Conservation (phyloP, 2,888 invertebrate species). For the Cetonia aurata region DNA sequence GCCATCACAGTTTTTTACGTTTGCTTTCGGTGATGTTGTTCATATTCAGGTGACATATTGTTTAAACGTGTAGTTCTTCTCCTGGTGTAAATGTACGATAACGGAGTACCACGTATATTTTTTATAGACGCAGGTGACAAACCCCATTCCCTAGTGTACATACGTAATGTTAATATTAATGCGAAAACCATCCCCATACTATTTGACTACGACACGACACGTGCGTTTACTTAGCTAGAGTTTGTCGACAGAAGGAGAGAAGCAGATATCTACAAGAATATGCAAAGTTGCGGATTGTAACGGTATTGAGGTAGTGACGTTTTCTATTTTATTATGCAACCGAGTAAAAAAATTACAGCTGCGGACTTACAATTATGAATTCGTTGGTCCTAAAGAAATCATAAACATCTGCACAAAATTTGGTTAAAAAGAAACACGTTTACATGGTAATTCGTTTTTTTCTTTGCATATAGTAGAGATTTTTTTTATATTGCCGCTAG, state of each 20-base stretch:
- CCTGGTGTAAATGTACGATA: constrained; percentile 21
- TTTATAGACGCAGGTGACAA: constrained; percentile 38
- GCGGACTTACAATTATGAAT: too few species aligned
- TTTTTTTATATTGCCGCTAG: too few species aligned
- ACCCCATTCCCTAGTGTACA: constrained; percentile 17
- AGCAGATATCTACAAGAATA: background rate
- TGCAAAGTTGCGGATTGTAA: background rate
- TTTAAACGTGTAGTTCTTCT: constrained; percentile 27
- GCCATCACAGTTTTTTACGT: constrained; percentile 49
- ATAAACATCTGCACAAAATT: too few species aligned
- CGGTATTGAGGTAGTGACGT: background rate
- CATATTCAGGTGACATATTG: constrained; percentile 58
- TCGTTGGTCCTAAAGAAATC: too few species aligned
- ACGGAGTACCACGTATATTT: constrained; percentile 21
- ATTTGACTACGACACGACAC: background rate
- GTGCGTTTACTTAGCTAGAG: constrained; percentile 15
- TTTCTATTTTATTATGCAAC: background rate
- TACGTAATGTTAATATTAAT: constrained; percentile 13
- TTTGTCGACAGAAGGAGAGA: background rate
- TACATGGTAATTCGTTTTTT: too few species aligned
- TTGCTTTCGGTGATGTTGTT: constrained; percentile 53
- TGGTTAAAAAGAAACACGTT: too few species aligned
- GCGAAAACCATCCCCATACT: constrained; percentile 3
- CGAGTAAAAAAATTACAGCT: too few species aligned
- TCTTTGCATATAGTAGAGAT: too few species aligned